Evolutionary conservation across 2,797 vertebrate genomes (phyloP).

Genomic region (Poeciliopsis infans): DNA sequence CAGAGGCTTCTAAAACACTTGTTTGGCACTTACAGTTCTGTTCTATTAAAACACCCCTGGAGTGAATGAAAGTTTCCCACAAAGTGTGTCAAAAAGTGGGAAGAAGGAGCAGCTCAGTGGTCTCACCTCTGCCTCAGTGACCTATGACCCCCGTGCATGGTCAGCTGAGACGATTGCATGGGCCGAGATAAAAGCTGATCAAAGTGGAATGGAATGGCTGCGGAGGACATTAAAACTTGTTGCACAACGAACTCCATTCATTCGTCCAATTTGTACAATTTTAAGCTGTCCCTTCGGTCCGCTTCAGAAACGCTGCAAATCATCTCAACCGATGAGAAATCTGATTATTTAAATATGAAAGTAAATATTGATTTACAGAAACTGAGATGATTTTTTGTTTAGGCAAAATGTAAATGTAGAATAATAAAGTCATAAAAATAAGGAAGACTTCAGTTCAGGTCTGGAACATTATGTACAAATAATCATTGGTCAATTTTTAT

Average conservation of each 20-base stretch:
- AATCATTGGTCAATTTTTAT: background rate
- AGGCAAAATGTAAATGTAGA: background rate
- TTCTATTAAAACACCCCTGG: background rate
- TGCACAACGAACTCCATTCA: background rate
- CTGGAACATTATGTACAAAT: background rate
- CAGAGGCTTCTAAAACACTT: background rate
- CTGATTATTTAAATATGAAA: background rate
- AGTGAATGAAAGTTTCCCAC: background rate
- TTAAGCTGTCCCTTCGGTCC: background rate
- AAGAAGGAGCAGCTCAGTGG: background rate
- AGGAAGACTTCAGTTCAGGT: background rate
- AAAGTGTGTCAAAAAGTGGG: background rate
- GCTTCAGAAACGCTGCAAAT: background rate
- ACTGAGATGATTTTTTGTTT: background rate
- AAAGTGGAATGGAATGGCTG: background rate
- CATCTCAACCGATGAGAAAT: background rate
- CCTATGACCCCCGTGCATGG: constrained; percentile 34
- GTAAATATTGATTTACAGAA: background rate
- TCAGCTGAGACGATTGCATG: constrained; percentile 38
- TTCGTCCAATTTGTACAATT: background rate
- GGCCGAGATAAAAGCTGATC: constrained; percentile 34
- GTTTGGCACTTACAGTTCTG: background rate
- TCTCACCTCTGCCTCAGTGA: constrained; percentile 59
- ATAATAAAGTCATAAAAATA: background rate
- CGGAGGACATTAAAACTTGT: background rate